Evolutionary conservation across 2,113 vertebrate genomes (phyloP).

Genomic region (Neotragus pygmaeus): DNA sequence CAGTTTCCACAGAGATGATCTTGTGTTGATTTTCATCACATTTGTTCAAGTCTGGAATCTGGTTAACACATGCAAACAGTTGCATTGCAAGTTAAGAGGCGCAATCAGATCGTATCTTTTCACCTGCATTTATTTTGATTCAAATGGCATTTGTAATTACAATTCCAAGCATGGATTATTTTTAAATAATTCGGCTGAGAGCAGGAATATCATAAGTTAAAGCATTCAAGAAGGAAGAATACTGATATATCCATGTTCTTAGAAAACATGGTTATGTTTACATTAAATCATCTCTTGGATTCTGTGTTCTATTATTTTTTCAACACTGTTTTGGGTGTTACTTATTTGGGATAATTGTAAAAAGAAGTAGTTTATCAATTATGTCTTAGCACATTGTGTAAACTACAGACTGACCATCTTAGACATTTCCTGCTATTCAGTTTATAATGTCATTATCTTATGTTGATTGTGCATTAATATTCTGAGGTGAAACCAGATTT

Average conservation of each 20-base stretch:
- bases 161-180: neutral
- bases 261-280: conserved; percentile 50
- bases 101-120: neutral
- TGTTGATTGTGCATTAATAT: neutral
- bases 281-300: conserved; percentile 23
- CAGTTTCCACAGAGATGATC: conserved; percentile 72
- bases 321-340: neutral
- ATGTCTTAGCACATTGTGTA: neutral
- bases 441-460: neutral
- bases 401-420: neutral
- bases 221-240: neutral
- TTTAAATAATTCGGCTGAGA: conserved; percentile 11
- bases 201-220: neutral
- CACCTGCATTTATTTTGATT: conserved; percentile 10
- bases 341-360: neutral
- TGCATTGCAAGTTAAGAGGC: neutral
- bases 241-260: conserved; percentile 24
- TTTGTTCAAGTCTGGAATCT: conserved; percentile 64
- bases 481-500: neutral
- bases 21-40: conserved; percentile 67
- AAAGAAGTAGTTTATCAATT: neutral
- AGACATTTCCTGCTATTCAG: neutral
- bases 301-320: conserved; percentile 26
- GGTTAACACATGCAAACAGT: conserved; percentile 63
- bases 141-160: neutral